Evolutionary conservation across 2,113 vertebrate species (phyloP), one percentile per base, ranked within the genome.

Genomic region (Bagarius yarrelli): DNA sequence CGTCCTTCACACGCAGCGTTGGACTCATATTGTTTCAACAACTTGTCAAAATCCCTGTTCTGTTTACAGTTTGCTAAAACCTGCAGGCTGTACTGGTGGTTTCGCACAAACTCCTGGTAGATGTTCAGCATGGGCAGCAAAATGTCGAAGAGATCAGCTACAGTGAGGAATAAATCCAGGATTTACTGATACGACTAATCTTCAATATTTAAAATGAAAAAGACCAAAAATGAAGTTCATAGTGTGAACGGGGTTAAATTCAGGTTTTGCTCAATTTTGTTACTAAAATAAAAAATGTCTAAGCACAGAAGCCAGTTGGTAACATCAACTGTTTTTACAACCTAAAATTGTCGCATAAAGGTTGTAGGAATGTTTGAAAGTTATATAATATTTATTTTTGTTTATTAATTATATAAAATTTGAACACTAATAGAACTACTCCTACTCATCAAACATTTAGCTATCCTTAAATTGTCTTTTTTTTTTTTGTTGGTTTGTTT

Each of bases 11-110:
- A 99, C 67, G 96, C 96, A 3, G 96, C 94, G 64, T 99, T 99
- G 76, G 95, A 93, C 91, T 99, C 98, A 9, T 99, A 99, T 83
- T 99, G 97, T 90, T 99, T 99, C 83, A 99, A 91, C 82, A 99
- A 95, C 89, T 99, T 99, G 94, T 99, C 98, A 86, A 99, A 99
- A 93, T 99, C 98, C 88, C 98, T 92, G 92, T 99, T 99, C 93
- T 99, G 98, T 87, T 99, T 99, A 88, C 98, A 99, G 91, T 98
- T 99, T 88, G 98, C 96, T 76, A 99, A 93, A 56, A 99, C 96
- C 91, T 98, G 97, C 75, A 99, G 94, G 89, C 98, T 99, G 86
- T 98, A 99, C 79, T 99, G 98, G 87, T 99, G 97, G 90, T 99
- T 99, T 72, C 98, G 94, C 84, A 99, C 96, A 95, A 99, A 99